These are phyloP conservation scores for Tribolium freemani DNA, from an alignment of 2,888 invertebrate species.

Conservation along the genomic window DNA sequence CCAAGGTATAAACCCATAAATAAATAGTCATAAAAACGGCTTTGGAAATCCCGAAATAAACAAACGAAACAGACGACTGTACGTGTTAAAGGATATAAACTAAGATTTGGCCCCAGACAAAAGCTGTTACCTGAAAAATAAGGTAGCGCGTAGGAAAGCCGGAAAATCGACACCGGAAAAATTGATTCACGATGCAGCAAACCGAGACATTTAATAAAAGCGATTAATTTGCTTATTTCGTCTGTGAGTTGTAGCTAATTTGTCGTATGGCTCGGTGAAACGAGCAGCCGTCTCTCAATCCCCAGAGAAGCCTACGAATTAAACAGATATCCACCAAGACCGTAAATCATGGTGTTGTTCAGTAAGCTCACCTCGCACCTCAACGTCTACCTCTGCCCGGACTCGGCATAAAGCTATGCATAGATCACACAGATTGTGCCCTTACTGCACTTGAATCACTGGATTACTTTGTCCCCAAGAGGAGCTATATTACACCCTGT, in stretches of 20 bases:
- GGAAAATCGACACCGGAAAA: not conserved
- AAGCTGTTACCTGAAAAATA: constrained; percentile 30
- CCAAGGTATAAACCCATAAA: constrained; percentile 39
- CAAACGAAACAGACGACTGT: constrained; percentile 38
- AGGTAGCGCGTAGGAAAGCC: not conserved
- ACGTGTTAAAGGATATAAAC: constrained; percentile 40
- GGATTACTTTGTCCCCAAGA: constrained; percentile 34
- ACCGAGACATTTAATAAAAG: constrained; percentile 26
- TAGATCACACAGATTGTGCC: constrained; percentile 44
- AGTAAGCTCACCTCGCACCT: constrained; percentile 48
- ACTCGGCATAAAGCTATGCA: constrained; percentile 44
- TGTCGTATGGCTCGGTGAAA: constrained; percentile 42
- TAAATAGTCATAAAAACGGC: constrained; percentile 40
- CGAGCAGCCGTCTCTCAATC: constrained; percentile 51
- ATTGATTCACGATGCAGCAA: constrained; percentile 11
- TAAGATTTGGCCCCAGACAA: constrained; percentile 31
- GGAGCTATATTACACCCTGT: constrained; percentile 27
- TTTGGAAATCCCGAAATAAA: constrained; percentile 39
- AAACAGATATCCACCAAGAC: constrained; percentile 59
- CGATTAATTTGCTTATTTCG: constrained; percentile 37
- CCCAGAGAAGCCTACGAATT: constrained; percentile 59
- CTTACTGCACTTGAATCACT: constrained; percentile 44
- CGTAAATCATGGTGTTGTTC: constrained; percentile 58
- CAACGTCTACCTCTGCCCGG: constrained; percentile 45
- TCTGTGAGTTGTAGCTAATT: constrained; percentile 33